Evolutionary conservation across 2,888 invertebrate species (phyloP), one percentile per base, ranked within the genome.

Genomic region (Nomada lathburiana): DNA sequence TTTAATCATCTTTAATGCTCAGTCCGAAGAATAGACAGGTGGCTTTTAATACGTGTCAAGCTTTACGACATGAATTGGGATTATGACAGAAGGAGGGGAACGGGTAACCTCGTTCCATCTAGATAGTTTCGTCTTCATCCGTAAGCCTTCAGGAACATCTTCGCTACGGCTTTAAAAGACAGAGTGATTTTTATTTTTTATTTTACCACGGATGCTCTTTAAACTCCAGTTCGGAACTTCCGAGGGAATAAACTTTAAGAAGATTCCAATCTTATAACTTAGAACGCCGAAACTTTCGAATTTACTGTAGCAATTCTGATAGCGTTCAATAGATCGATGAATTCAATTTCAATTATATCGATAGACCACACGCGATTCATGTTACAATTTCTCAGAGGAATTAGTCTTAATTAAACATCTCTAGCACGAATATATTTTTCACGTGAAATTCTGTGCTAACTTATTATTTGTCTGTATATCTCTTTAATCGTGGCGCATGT

Each of bases 1-100:
- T 75, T 67, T 60, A 60, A 75, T 75, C 67, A 60, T 60, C 63
- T 20, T 55, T 76, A 71, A 50, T 75, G 16, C 26, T 11, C n/a
- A 36, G 20, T 26, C 42, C 44, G 13, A 11, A 18, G 18, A 57
- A 18, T 52, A 52, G 60, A 60, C 60, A 60, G 60, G 20, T 52
- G 36, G 70, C 18, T 60, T 60, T 36, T 70, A 70, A 70, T 60
- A 70, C 50, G 70, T 60, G 60, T 70, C 60, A 70, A 60, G 70
- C 29, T 62, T 60, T 60, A 60, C 36, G 60, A 60, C 29, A 20
- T 36, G 70, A 52, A 52, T 36, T 20, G 57, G 29, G 18, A 50
- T 70, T 70, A 62, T 20, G 10, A 20, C 10, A 36, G 36, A 36
- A 36, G 36, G 36, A 36, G 7, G 7, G 36, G 36, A 36, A 29